Percentiles rank a stretch among this genome's conserved stretches.
Evolutionary conservation across 2,888 invertebrate genomes (phyloP).

Genomic region (Latrodectus hesperus): DNA sequence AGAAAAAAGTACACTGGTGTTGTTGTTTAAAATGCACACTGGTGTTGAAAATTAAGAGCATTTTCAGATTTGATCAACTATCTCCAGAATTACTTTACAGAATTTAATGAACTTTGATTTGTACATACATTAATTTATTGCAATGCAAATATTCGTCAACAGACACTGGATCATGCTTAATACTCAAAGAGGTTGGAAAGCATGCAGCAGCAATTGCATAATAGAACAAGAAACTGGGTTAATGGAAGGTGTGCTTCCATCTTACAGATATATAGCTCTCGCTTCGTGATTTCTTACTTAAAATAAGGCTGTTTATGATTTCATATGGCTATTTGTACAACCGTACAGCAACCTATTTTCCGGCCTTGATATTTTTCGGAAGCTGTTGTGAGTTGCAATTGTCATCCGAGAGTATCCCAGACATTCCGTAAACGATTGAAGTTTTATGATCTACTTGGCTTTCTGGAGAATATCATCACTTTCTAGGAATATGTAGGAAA

Average conservation of each 20-base stretch:
- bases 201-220: neutral
- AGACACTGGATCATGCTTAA: neutral
- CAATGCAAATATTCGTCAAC: neutral
- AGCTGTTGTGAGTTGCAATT: neutral
- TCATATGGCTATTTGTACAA: neutral
- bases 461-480: neutral
- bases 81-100: too few species aligned
- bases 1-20: too few species aligned
- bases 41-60: too few species aligned
- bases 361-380: neutral
- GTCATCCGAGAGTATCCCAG: neutral
- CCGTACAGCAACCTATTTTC: neutral
- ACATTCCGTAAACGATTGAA: neutral
- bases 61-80: too few species aligned
- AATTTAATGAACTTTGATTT: neutral
- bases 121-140: neutral
- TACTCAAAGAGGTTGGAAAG: neutral
- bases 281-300: neutral
- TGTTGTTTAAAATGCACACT: too few species aligned
- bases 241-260: neutral
- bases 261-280: neutral
- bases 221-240: neutral
- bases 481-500: neutral
- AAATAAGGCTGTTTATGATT: neutral
- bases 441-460: neutral